Evolutionary conservation across 2,888 invertebrate species (phyloP).

Genomic region (Drosophila anomelani): DNA sequence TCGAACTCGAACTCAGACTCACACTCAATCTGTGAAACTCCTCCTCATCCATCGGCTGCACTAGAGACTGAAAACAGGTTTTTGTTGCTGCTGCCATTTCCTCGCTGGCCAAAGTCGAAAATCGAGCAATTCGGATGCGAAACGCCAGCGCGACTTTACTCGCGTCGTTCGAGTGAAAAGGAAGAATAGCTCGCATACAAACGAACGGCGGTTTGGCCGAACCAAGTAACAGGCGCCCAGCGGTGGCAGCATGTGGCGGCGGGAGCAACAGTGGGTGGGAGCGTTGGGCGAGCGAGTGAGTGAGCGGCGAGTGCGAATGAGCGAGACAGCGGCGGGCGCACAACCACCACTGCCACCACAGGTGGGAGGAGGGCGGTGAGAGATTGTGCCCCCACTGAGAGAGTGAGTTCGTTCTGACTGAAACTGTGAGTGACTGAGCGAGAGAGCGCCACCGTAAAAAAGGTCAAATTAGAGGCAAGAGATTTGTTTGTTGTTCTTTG

Average conservation of each 20-base stretch:
- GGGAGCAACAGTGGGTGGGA: slow-evolving; percentile 33
- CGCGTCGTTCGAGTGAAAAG: slow-evolving; percentile 68
- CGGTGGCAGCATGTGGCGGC: slow-evolving; percentile 25
- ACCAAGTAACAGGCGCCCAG: slow-evolving; percentile 72
- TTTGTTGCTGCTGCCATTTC: slow-evolving; percentile 2
- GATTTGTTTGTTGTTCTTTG: slow-evolving; percentile 56
- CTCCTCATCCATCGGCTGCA: slow-evolving; percentile 10
- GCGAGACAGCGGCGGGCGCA: slow-evolving; percentile 30
- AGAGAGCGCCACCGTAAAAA: slow-evolving; percentile 48
- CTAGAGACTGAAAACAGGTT: slow-evolving; percentile 36
- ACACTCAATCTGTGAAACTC: neutral
- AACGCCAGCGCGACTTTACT: slow-evolving; percentile 49
- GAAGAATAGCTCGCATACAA: slow-evolving; percentile 58
- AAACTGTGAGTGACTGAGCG: slow-evolving; percentile 22
- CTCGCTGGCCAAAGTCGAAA: slow-evolving; percentile 28
- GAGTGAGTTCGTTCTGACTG: slow-evolving; percentile 10
- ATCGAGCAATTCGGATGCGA: slow-evolving; percentile 46
- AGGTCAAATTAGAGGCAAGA: slow-evolving; percentile 71
- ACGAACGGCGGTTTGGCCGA: slow-evolving; percentile 81
- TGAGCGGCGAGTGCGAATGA: slow-evolving; percentile 46
- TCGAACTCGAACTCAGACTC: neutral
- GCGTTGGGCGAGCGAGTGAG: slow-evolving; percentile 29
- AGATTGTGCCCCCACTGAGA: neutral
- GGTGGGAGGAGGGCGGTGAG: slow-evolving; percentile 16
- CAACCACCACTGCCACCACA: slow-evolving; percentile 12